These are phyloP conservation scores for Ranitomeya variabilis DNA, from an alignment of 2,113 vertebrate genomes.

Conservation along the genomic window DNA sequence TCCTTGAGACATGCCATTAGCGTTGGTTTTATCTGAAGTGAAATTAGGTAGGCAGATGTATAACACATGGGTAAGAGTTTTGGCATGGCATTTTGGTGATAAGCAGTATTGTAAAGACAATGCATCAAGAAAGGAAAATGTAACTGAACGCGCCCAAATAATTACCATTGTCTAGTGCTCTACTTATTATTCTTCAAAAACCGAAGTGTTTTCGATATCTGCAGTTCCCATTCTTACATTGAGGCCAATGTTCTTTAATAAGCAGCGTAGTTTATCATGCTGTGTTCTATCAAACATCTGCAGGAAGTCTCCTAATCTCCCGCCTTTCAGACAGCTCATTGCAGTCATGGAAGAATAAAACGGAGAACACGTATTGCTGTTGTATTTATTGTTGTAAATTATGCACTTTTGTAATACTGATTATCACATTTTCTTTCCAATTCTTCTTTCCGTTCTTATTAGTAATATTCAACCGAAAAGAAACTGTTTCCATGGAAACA, in stretches of 20 bases:
- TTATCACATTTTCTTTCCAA: conserved; percentile 13
- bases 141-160: neutral
- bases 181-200: neutral
- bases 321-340: neutral
- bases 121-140: neutral
- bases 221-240: conserved; percentile 22
- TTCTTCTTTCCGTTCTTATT: neutral
- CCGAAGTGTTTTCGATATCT: neutral
- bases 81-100: neutral
- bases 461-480: conserved; percentile 9
- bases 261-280: conserved; percentile 11
- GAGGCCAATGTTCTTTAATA: conserved; percentile 23
- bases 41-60: too few relatives aligned
- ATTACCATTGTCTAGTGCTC: neutral
- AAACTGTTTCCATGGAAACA: conserved; percentile 52
- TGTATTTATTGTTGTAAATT: conserved; percentile 24
- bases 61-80: too few relatives aligned
- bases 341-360: neutral
- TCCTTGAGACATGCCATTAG: too few relatives aligned
- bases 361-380: neutral
- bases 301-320: neutral
- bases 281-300: conserved; percentile 32
- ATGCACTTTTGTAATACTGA: neutral
- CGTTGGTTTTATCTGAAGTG: too few relatives aligned
- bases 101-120: neutral